A percentile compares a stretch with the other conserved stretches of the same genome.
Conservation (phyloP, 2,888 invertebrate species). For the Microchrysa polita region DNA sequence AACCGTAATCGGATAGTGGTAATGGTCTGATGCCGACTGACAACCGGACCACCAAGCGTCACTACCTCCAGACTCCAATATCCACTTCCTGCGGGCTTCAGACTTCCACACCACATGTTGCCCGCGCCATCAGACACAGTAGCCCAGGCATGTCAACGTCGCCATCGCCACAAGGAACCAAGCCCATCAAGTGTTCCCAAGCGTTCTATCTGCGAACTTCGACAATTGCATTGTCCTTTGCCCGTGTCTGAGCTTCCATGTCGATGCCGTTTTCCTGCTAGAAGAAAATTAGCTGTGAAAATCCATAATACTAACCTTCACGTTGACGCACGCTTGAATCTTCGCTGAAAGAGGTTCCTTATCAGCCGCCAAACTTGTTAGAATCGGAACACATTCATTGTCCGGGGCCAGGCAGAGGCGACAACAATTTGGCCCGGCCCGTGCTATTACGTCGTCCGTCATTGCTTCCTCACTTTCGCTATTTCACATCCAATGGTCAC, state of each 20-base stretch:
- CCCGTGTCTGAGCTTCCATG: background rate
- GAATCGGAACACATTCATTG: constrained; percentile 64
- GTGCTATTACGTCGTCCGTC: constrained; percentile 54
- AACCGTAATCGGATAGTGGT: constrained; percentile 47
- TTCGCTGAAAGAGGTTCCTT: constrained; percentile 63
- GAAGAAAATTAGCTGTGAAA: background rate
- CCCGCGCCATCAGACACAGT: constrained; percentile 17
- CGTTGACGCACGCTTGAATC: constrained; percentile 63
- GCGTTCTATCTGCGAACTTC: background rate
- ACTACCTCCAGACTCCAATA: constrained; percentile 5
- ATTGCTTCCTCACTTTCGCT: constrained; percentile 44
- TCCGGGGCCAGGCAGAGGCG: constrained; percentile 64
- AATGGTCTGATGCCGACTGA: background rate
- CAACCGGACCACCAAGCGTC: background rate
- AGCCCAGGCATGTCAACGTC: constrained; percentile 31
- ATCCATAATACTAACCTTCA: constrained; percentile 60
- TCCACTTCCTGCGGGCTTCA: constrained; percentile 24
- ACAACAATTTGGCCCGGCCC: constrained; percentile 62
- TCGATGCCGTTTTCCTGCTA: background rate
- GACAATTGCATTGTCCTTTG: background rate
- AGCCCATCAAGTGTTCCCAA: constrained; percentile 29
- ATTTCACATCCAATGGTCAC: constrained; percentile 34
- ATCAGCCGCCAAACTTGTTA: constrained; percentile 64
- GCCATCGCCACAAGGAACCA: constrained; percentile 40
- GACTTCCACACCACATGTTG: constrained; percentile 38